These are phyloP conservation scores for Alviniconcha marisindica DNA, from an alignment of 1,140 invertebrate species.

Conservation along the genomic window DNA sequence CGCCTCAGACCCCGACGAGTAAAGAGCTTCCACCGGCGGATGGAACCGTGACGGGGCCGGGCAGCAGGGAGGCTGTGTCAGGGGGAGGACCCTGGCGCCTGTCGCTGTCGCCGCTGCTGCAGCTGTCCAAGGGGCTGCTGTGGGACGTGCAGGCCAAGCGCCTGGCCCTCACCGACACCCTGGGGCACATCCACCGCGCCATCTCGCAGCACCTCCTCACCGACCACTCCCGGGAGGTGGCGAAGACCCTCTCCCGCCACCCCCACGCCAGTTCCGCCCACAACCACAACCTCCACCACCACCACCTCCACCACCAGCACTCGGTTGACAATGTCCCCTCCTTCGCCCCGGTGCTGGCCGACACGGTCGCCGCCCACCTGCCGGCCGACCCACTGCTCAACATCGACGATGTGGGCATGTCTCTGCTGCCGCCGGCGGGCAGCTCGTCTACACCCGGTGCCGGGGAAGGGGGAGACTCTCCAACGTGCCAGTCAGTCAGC, in stretches of 20 bases:
- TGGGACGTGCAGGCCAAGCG: constrained; percentile 71
- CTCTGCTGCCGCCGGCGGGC: neutral
- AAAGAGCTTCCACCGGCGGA: too few species aligned
- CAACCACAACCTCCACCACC: neutral
- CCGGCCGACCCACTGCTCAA: constrained; percentile 21
- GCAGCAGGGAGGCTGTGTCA: neutral
- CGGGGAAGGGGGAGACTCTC: neutral
- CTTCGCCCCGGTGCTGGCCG: constrained; percentile 5
- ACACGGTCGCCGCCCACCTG: constrained; percentile 31
- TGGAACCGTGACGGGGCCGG: too few species aligned
- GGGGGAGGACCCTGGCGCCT: constrained; percentile 32
- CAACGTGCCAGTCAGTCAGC: constrained; percentile 1
- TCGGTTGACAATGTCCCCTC: neutral
- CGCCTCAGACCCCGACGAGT: too few species aligned
- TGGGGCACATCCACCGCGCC: constrained; percentile 68
- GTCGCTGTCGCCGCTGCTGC: constrained; percentile 52
- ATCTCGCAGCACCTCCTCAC: constrained; percentile 69
- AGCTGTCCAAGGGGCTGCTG: constrained; percentile 62
- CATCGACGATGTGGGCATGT: constrained; percentile 3
- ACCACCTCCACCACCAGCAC: neutral
- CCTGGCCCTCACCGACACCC: constrained; percentile 66
- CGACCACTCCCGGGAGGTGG: constrained; percentile 49
- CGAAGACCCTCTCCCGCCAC: constrained; percentile 14
- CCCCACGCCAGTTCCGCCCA: neutral
- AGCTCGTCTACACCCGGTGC: neutral